These are phyloP conservation scores for Mythimna lalbum DNA, from an alignment of 2,888 invertebrate species.

Conservation along the genomic window DNA sequence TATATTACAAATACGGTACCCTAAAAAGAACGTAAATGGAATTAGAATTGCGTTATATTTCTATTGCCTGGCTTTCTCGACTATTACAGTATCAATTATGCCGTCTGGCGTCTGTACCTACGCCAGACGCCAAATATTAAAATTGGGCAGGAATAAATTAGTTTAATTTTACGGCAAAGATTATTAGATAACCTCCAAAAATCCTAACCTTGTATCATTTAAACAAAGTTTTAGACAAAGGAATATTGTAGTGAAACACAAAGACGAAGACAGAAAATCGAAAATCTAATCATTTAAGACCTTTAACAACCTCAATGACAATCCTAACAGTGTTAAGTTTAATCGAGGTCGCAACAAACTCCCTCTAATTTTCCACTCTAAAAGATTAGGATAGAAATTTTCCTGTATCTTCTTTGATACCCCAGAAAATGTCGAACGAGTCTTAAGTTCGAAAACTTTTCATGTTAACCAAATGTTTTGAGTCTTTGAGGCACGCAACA, in stretches of 20 bases:
- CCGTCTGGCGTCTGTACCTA: slow-evolving; percentile 1
- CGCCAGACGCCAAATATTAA: slow-evolving; percentile 18
- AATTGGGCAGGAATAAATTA: slow-evolving; percentile 29
- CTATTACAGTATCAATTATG: slow-evolving; percentile 19
- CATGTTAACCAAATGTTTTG: slow-evolving; percentile 52
- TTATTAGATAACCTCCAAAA: slow-evolving; percentile 14
- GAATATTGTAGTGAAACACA: slow-evolving; percentile 23
- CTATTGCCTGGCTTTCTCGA: slow-evolving; percentile 18
- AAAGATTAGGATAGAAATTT: slow-evolving; percentile 42
- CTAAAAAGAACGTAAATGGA: neutral
- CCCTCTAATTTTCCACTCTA: slow-evolving; percentile 43
- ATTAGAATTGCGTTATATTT: slow-evolving; percentile 9
- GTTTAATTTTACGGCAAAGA: slow-evolving; percentile 36
- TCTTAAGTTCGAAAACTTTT: slow-evolving; percentile 47
- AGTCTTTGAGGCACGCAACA: slow-evolving; percentile 19
- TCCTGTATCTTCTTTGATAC: slow-evolving; percentile 25
- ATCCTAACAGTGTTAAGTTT: slow-evolving; percentile 29
- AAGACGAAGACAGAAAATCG: slow-evolving; percentile 9
- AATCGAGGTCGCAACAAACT: slow-evolving; percentile 43
- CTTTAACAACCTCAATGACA: slow-evolving; percentile 7
- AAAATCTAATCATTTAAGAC: slow-evolving; percentile 38
- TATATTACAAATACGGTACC: no score
- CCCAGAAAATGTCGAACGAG: slow-evolving; percentile 24
- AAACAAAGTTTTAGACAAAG: neutral
- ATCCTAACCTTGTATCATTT: slow-evolving; percentile 5